Evolutionary conservation across 2,888 invertebrate species (phyloP).

Genomic region (Liodrosophila aerea): DNA sequence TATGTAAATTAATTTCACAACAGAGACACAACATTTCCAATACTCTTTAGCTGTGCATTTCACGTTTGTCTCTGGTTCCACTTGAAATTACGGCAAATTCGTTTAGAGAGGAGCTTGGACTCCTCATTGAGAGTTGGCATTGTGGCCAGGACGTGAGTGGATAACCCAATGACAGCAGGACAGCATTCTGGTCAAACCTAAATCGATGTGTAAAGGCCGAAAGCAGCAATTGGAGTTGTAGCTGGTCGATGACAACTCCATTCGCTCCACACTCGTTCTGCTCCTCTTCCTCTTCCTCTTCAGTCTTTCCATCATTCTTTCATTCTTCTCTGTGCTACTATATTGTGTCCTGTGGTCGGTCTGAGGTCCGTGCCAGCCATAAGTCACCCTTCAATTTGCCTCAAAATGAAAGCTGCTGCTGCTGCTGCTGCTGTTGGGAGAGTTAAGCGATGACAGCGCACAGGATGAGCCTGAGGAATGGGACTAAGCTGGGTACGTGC

Average conservation of each 20-base stretch:
- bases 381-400: conserved; percentile 70
- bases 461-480: conserved; percentile 33
- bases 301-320: conserved; percentile 1
- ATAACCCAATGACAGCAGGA: conserved; percentile 63
- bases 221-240: conserved; percentile 38
- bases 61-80: conserved; percentile 5
- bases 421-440: conserved; percentile 15
- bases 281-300: not conserved
- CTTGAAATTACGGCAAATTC: conserved; percentile 23
- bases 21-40: no score
- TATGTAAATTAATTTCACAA: no score
- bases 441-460: conserved; percentile 49
- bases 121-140: not conserved
- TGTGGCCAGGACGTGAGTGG: conserved; percentile 55
- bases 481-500: conserved; percentile 59
- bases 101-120: conserved; percentile 1
- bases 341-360: not conserved
- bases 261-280: conserved; percentile 8
- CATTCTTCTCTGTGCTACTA: no score
- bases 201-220: conserved; percentile 33
- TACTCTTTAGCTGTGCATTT: not conserved
- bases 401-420: conserved; percentile 41
- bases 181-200: conserved; percentile 34
- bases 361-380: conserved; percentile 40
- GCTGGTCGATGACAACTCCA: conserved; percentile 52